Evolutionary conservation across 2,113 vertebrate genomes (phyloP).

Genomic region (Halichoerus grypus): DNA sequence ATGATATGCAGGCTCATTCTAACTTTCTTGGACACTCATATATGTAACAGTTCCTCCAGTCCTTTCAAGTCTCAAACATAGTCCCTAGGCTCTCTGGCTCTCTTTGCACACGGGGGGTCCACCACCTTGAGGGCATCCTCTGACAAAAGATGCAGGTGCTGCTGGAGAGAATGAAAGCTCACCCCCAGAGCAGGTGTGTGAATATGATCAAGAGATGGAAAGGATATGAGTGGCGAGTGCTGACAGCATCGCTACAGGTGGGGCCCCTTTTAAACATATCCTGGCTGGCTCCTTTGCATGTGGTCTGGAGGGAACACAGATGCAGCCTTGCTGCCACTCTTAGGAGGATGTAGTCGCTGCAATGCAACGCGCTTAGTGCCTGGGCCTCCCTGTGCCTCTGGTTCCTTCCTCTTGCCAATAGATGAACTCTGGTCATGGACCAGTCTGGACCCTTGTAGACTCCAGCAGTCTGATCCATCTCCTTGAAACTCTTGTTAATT

Average conservation of each 20-base stretch:
- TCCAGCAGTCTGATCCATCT: not conserved
- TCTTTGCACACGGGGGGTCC: not conserved
- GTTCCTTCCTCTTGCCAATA: not conserved
- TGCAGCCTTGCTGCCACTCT: not conserved
- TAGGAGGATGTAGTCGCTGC: not conserved
- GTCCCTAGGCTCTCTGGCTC: not conserved
- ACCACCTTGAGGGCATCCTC: not conserved
- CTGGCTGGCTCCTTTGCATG: not conserved
- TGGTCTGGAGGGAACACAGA: rapidly evolving
- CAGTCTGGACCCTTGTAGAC: not conserved
- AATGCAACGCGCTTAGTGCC: not conserved
- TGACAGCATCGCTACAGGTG: not conserved
- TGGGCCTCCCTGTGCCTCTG: not conserved
- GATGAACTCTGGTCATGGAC: not conserved
- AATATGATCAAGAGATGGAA: not conserved
- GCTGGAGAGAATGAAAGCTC: not conserved
- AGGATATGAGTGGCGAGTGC: not conserved
- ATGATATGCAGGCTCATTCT: not conserved
- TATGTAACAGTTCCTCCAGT: not conserved
- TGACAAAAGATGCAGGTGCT: not conserved
- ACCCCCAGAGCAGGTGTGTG: not conserved
- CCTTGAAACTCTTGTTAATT: not conserved
- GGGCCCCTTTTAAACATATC: not conserved
- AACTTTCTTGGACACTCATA: not conserved
- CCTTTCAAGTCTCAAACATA: not conserved